Base-by-base conservation (phyloP, 1,140 invertebrate genomes). In the Diuraphis noxia region DNA sequence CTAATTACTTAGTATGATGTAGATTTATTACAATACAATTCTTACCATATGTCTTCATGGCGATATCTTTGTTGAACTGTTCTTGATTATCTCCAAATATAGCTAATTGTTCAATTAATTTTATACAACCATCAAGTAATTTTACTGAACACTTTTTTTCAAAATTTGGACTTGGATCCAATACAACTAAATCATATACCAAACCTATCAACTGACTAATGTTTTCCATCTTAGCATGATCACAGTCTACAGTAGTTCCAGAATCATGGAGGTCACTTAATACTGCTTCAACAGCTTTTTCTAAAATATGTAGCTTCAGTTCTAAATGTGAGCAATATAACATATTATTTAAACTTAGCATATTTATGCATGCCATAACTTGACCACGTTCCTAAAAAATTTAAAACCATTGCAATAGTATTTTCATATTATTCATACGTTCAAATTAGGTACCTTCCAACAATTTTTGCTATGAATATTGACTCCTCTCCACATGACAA, bases 401-500 rank as follows among this genome's bases (percentile, higher is more conserved):
- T 72, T 56, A 56, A 89, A 81, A 38, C 40, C 23, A 79, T 63
- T 49, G 23, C 38, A 92, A 72, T 38, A 90, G 34, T 49, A 43
- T 30, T 87, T 85, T 77, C 56, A 56, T 38, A 92, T 79, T 52
- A 43, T 40, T 49, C 36, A 91, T 36, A 40, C 10, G 34, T 19
- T 36, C 34, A 82, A 72, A n/a, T 72, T n/a, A 49, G 21, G 19
- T 49, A 95, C 95, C 94, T 95, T 95, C 96, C 96, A 96, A 63
- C 94, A 94, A 36, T 94, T 94, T 88, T 94, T 94, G 93, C 94
- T 94, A 90, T 95, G 95, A 72, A 95, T 95, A 88, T 95, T 94
- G 38, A 96, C 94, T 40, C 96, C 96, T 92, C 95, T 94, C 96
- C 95, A 96, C 93, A 96, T 94, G 2, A 96, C 93, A 19, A 95